Conservation (phyloP, 2,113 vertebrate species). For the Salvelinus alpinus region DNA sequence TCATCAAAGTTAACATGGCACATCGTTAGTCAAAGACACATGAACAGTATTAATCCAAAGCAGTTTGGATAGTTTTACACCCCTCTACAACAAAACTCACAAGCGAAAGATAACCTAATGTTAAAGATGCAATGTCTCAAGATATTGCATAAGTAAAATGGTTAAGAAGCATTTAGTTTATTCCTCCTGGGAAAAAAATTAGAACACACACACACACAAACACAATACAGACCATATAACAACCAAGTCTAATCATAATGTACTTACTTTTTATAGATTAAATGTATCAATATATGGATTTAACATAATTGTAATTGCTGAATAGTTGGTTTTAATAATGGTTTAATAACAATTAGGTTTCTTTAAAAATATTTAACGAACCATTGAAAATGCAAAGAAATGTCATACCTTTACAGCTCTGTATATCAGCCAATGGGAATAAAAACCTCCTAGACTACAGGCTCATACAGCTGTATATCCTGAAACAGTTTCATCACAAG, state of each 20-base stretch:
- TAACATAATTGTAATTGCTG: constrained; percentile 38
- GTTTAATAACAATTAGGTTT: constrained; percentile 37
- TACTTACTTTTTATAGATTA: constrained; percentile 29
- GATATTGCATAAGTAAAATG: constrained; percentile 34
- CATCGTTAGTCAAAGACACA: constrained; percentile 38
- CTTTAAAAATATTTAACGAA: constrained; percentile 47
- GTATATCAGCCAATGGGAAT: constrained; percentile 39
- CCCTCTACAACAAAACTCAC: constrained; percentile 43
- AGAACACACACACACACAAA: background rate
- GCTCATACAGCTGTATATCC: constrained; percentile 43
- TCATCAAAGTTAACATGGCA: constrained; percentile 65
- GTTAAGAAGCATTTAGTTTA: constrained; percentile 23
- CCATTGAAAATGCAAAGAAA: constrained; percentile 40
- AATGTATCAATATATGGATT: constrained; percentile 51
- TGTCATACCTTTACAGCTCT: constrained; percentile 27
- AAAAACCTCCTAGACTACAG: constrained; percentile 36
- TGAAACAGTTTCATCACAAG: constrained; percentile 40
- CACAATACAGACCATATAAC: constrained; percentile 21
- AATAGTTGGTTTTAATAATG: constrained; percentile 30
- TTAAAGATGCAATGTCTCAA: constrained; percentile 42
- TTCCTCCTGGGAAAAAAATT: constrained; percentile 13
- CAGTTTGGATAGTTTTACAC: constrained; percentile 19
- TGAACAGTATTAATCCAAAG: constrained; percentile 45
- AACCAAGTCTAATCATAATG: constrained; percentile 34
- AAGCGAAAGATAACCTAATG: constrained; percentile 58